Evolutionary conservation across 1,140 invertebrate genomes (phyloP).

Genomic region (Aporrectodea caliginosa): DNA sequence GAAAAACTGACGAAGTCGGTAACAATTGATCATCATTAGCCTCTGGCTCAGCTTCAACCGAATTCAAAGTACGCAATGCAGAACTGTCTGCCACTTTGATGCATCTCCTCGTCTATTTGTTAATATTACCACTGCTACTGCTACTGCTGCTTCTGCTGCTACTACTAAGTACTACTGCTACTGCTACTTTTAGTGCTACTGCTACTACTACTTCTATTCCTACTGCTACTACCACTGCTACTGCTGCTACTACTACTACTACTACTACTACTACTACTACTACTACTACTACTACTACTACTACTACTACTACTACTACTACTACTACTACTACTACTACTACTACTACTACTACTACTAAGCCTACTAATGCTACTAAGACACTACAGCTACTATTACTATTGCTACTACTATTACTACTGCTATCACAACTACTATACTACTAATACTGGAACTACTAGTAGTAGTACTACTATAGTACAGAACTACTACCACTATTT

Average conservation of each 20-base stretch:
- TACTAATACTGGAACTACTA: background rate
- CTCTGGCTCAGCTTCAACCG: no score
- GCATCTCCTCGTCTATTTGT: no score
- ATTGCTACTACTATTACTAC: background rate
- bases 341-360: slow-evolving; percentile 3
- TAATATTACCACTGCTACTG: no score
- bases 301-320: slow-evolving; percentile 2
- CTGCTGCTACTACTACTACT: slow-evolving; percentile 3
- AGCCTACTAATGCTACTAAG: background rate
- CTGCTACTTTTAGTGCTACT: no score
- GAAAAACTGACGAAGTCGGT: no score
- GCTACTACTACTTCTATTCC: no score
- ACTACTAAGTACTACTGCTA: no score
- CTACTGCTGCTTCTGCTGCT: no score
- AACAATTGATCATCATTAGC: no score
- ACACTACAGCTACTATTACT: background rate
- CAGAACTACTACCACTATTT: background rate
- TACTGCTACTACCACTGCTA: no score
- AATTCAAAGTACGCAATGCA: no score
- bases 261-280: slow-evolving; percentile 2
- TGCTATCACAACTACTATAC: background rate
- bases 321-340: slow-evolving; percentile 2
- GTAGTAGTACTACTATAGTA: background rate
- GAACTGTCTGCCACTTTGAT: no score
- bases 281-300: slow-evolving; percentile 3